phyloP scores from a whole-genome alignment of 2,888 invertebrate species.

The Crepidodera aurea region DNA sequence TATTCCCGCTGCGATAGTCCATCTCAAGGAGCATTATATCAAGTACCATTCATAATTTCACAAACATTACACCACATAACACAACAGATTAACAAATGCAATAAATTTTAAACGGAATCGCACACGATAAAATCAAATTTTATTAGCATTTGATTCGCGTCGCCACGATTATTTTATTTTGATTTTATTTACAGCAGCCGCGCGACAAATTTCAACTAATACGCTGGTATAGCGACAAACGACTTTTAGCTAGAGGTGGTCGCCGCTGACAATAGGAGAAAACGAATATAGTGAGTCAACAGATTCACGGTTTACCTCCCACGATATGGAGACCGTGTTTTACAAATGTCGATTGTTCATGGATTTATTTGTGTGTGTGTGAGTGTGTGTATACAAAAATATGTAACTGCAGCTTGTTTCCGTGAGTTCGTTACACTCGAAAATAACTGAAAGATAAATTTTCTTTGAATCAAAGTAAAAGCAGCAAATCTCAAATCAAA shows the following conservation, averaged over 20 bases:
- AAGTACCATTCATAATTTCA: slow-evolving; percentile 7
- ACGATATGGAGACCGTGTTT: slow-evolving; percentile 18
- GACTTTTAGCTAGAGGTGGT: slow-evolving; percentile 18
- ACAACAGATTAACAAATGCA: not conserved
- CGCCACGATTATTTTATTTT: not conserved
- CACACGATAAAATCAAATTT: not conserved
- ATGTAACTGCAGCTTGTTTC: not conserved
- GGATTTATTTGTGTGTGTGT: not conserved
- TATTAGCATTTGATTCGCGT: not conserved
- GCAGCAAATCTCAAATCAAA: no score
- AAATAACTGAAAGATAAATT: no score
- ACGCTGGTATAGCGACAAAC: slow-evolving; percentile 2
- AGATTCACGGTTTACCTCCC: slow-evolving; percentile 27
- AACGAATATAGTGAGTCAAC: slow-evolving; percentile 26
- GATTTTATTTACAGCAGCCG: slow-evolving; percentile 3
- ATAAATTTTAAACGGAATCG: not conserved
- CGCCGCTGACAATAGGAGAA: slow-evolving; percentile 26
- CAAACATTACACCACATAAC: not conserved
- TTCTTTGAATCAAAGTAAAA: no score
- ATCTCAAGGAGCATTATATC: slow-evolving; percentile 9
- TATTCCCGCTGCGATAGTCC: slow-evolving; percentile 25
- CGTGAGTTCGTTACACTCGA: not conserved
- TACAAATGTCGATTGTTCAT: slow-evolving; percentile 19
- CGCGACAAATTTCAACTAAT: slow-evolving; percentile 23
- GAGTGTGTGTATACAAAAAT: not conserved